These are phyloP conservation scores for Cephus nigrinus DNA, from an alignment of 2,888 invertebrate genomes.

Conservation along the genomic window DNA sequence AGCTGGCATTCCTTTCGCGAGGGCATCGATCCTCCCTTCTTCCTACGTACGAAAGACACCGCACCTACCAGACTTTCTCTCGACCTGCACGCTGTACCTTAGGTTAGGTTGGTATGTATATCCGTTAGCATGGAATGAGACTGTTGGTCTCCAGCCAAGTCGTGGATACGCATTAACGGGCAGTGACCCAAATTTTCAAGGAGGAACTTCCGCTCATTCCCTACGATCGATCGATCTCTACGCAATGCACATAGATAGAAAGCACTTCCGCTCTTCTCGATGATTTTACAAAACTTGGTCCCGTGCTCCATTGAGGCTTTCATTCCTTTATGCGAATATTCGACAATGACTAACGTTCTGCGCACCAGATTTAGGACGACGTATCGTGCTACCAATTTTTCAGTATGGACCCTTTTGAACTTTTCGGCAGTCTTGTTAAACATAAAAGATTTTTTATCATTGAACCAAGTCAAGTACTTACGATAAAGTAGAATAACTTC, in stretches of 20 bases:
- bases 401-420: neutral
- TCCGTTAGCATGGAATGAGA: slow-evolving; percentile 16
- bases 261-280: neutral
- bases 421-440: neutral
- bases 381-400: neutral
- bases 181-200: slow-evolving; percentile 38
- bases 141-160: slow-evolving; percentile 47
- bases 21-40: neutral
- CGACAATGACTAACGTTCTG: neutral
- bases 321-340: neutral
- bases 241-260: neutral
- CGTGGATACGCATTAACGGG: slow-evolving; percentile 36
- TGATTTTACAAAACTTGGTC: neutral
- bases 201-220: slow-evolving; percentile 30
- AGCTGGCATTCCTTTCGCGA: neutral
- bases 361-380: neutral
- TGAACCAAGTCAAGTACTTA: neutral
- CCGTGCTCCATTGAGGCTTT: neutral
- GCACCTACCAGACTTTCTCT: neutral
- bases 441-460: neutral
- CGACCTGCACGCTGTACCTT: neutral
- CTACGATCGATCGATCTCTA: neutral
- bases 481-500: neutral
- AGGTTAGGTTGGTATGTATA: neutral
- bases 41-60: neutral